phyloP scores from a whole-genome alignment of 2,797 vertebrate species.

The Rhinichthys osculus region DNA sequence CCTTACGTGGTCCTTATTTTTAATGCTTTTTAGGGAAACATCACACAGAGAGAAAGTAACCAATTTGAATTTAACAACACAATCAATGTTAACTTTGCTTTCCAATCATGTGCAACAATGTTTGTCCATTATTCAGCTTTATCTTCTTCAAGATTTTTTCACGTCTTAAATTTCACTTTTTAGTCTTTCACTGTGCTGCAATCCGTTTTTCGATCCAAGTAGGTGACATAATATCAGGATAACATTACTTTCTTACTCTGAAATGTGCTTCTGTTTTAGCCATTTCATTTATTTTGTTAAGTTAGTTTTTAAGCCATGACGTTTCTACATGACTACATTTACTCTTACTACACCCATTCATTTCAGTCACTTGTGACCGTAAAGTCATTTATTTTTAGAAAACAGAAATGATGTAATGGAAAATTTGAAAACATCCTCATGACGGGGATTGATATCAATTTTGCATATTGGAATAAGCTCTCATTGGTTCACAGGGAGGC shows the following conservation, averaged over 20 bases:
- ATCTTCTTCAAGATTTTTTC: background rate
- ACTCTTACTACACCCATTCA: background rate
- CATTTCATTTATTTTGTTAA: conserved; percentile 15
- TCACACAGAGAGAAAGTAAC: background rate
- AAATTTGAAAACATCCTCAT: background rate
- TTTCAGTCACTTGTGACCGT: background rate
- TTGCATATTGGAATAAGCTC: conserved; percentile 9
- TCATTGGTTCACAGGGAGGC: conserved; percentile 6
- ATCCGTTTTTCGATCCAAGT: background rate
- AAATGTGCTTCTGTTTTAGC: conserved; percentile 6
- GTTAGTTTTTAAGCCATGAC: background rate
- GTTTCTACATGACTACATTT: background rate
- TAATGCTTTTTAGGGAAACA: background rate
- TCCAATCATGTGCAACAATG: background rate
- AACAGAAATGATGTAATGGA: conserved; percentile 22
- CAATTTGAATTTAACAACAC: background rate
- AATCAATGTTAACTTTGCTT: background rate
- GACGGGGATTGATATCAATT: background rate
- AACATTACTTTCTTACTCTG: background rate
- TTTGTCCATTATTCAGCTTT: background rate
- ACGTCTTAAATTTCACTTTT: conserved; percentile 8
- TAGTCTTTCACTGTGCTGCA: conserved; percentile 9
- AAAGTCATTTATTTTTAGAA: conserved; percentile 26
- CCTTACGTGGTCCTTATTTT: background rate
- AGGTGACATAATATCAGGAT: conserved; percentile 11